Evolutionary conservation across 1,140 invertebrate genomes (phyloP).

Genomic region (Nixonia krombeini): DNA sequence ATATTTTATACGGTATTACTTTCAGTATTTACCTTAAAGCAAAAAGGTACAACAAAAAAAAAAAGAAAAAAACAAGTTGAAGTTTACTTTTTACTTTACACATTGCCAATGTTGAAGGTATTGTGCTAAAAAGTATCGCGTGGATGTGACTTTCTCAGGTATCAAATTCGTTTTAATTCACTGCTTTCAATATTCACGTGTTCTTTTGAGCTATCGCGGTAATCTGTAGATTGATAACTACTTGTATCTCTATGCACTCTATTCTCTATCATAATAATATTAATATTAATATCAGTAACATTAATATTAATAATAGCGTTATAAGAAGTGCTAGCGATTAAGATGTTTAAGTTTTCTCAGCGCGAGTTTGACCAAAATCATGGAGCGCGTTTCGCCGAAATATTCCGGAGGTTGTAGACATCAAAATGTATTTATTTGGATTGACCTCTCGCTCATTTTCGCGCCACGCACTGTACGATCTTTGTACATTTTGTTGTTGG

Average conservation of each 20-base stretch:
- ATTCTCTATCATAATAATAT: conserved; percentile 31
- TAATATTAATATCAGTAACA: conserved; percentile 18
- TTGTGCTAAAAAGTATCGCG: conserved; percentile 57
- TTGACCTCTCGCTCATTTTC: conserved; percentile 27
- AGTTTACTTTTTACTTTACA: no score
- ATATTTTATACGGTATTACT: no score
- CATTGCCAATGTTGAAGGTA: conserved; percentile 18
- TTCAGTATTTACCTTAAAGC: no score
- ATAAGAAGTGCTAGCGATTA: conserved; percentile 16
- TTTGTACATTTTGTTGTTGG: conserved; percentile 54
- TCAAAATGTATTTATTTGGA: conserved; percentile 23
- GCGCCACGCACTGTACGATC: conserved; percentile 31
- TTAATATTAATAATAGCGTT: conserved; percentile 1
- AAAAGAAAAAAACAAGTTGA: no score
- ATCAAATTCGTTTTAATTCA: conserved; percentile 55
- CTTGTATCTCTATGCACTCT: conserved; percentile 41
- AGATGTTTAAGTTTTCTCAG: conserved; percentile 31
- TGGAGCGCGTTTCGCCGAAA: conserved; percentile 23
- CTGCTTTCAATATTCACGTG: conserved; percentile 57
- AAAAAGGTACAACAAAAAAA: no score
- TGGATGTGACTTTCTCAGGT: conserved; percentile 59
- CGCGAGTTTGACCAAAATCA: conserved; percentile 27
- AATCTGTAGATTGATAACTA: conserved; percentile 35
- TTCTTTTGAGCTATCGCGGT: conserved; percentile 51
- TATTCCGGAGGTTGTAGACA: conserved; percentile 18